Percentiles rank a stretch among this genome's conserved stretches.
These are phyloP conservation scores for Muscina levida DNA, from an alignment of 2,888 invertebrate genomes.

Conservation along the genomic window DNA sequence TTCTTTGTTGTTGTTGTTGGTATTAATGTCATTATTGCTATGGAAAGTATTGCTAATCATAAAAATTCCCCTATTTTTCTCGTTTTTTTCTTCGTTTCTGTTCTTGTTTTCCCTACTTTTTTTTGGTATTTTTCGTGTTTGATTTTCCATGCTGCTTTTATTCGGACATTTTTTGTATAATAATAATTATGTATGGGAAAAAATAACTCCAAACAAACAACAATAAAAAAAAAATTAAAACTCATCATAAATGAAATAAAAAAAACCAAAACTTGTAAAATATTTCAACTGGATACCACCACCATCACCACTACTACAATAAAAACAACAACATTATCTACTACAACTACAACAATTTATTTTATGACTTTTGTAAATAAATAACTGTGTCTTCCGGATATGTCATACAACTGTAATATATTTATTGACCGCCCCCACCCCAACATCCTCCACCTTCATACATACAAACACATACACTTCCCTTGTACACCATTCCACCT, in stretches of 20 bases:
- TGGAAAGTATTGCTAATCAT: slow-evolving; percentile 75
- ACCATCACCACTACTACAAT: slow-evolving; percentile 2
- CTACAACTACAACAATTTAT: not conserved
- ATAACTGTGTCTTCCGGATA: slow-evolving; percentile 36
- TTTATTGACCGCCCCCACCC: not conserved
- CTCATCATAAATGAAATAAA: slow-evolving; percentile 65
- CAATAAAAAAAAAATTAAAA: slow-evolving; percentile 58
- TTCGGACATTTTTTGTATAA: slow-evolving; percentile 78
- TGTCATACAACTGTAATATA: slow-evolving; percentile 49
- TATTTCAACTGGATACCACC: slow-evolving; percentile 24
- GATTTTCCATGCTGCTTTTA: slow-evolving; percentile 80
- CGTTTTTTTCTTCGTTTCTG: slow-evolving; percentile 73
- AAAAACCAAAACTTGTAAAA: slow-evolving; percentile 65
- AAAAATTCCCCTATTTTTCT: slow-evolving; percentile 74
- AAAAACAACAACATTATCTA: slow-evolving; percentile 42
- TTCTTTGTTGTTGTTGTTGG: slow-evolving; percentile 46
- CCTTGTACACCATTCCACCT: too few species aligned
- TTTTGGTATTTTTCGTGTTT: slow-evolving; percentile 67
- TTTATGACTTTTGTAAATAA: slow-evolving; percentile 59
- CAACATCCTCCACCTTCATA: not conserved
- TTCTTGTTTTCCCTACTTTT: slow-evolving; percentile 55
- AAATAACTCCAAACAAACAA: slow-evolving; percentile 58
- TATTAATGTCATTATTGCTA: slow-evolving; percentile 59
- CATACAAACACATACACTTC: too few species aligned
- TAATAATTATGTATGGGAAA: slow-evolving; percentile 64